These are phyloP conservation scores for Anagrus nilaparvatae DNA, from an alignment of 1,140 invertebrate genomes.

Conservation along the genomic window DNA sequence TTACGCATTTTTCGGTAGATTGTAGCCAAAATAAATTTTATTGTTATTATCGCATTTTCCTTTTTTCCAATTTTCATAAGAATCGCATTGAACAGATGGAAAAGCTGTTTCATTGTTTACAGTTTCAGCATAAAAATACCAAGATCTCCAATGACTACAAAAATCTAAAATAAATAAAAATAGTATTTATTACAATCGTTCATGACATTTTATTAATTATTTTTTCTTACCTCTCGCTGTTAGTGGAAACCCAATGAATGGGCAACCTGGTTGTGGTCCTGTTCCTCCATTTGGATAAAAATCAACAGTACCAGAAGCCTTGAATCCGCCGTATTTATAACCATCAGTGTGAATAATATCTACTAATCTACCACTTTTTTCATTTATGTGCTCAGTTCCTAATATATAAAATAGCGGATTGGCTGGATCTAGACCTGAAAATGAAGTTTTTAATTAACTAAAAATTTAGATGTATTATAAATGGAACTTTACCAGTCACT, in stretches of 20 bases:
- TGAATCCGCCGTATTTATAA: conserved; percentile 34
- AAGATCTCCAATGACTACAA: conserved; percentile 56
- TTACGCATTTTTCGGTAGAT: conserved; percentile 13
- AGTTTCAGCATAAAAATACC: conserved; percentile 50
- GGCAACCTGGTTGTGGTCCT: conserved; percentile 54
- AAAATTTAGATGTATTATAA: no score
- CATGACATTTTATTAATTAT: no score
- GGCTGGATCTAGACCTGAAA: conserved; percentile 42
- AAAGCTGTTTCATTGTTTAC: conserved; percentile 25
- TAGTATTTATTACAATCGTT: neutral
- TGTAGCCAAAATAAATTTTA: conserved; percentile 18
- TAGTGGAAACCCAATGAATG: conserved; percentile 11
- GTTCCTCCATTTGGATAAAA: conserved; percentile 58
- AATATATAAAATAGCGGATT: conserved; percentile 31
- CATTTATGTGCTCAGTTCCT: conserved; percentile 31
- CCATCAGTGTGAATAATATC: conserved; percentile 55
- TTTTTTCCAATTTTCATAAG: neutral
- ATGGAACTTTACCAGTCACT: conserved; percentile 30
- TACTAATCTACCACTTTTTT: conserved; percentile 38
- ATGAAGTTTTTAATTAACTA: no score
- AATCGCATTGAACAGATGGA: conserved; percentile 1
- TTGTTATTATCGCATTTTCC: neutral
- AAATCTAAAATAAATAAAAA: conserved; percentile 40
- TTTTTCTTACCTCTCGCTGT: conserved; percentile 15
- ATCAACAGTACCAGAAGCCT: conserved; percentile 48